Evolutionary conservation across 2,888 invertebrate species (phyloP).

Genomic region (Leptura quadrifasciata): DNA sequence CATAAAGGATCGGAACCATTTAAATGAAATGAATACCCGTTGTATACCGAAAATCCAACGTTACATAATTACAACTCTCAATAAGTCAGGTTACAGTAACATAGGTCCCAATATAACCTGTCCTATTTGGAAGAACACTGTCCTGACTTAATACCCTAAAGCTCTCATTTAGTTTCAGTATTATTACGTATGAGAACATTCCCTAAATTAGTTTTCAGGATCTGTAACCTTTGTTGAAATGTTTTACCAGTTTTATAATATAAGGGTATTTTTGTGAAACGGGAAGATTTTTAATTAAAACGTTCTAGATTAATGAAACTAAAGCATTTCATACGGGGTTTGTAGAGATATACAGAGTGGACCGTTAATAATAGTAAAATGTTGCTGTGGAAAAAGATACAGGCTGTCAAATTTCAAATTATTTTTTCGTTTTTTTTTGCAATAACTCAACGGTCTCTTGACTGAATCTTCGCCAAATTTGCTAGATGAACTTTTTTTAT

Average conservation of each 20-base stretch:
- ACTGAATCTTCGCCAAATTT: too few relatives aligned
- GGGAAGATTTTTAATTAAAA: background rate
- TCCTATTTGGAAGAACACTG: conserved; percentile 34
- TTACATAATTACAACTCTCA: conserved; percentile 27
- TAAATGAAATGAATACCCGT: conserved; percentile 4
- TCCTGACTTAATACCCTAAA: conserved; percentile 33
- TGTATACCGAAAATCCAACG: conserved; percentile 17
- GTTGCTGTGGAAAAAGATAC: too few relatives aligned
- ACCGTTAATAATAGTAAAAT: too few relatives aligned
- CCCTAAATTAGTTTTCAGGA: conserved; percentile 18
- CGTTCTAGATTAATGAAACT: conserved; percentile 1
- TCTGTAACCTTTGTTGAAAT: conserved; percentile 5
- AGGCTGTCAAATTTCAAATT: too few relatives aligned
- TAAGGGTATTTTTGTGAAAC: conserved; percentile 6
- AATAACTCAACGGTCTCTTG: too few relatives aligned
- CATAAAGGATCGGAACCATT: conserved; percentile 2
- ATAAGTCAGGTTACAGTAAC: conserved; percentile 33
- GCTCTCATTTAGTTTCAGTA: conserved; percentile 25
- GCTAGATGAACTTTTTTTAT: too few relatives aligned
- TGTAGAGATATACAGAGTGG: too few relatives aligned
- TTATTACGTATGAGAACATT: conserved; percentile 29
- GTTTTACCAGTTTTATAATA: background rate
- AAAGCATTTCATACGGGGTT: too few relatives aligned
- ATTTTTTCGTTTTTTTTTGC: too few relatives aligned
- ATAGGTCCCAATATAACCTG: conserved; percentile 40